Percentiles rank a stretch among this genome's conserved stretches.
phyloP scores from a whole-genome alignment of 1,140 invertebrate species.

The Trichonephila clavipes region DNA sequence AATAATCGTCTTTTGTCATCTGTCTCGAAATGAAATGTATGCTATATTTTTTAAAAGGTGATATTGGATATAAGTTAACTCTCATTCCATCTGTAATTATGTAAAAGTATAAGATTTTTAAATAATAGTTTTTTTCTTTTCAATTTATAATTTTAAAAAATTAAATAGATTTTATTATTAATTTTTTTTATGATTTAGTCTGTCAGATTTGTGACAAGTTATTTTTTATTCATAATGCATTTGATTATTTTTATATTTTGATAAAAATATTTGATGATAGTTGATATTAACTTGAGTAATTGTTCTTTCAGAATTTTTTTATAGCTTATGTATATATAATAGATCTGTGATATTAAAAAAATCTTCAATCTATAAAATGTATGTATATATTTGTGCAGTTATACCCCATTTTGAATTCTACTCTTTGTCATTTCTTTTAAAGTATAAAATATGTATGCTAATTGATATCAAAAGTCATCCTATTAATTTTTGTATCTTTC shows the following conservation, averaged over 20 bases:
- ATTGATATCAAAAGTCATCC: background rate
- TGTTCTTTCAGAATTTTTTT: background rate
- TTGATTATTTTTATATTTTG: too few relatives aligned
- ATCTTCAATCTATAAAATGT: background rate
- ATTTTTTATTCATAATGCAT: background rate
- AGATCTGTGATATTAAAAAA: constrained; percentile 20
- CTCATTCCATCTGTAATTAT: too few relatives aligned
- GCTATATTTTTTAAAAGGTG: too few relatives aligned
- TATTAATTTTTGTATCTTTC: background rate
- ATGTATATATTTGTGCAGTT: background rate
- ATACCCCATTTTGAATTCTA: background rate
- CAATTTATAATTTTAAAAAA: background rate
- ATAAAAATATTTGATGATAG: background rate
- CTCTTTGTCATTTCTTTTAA: background rate
- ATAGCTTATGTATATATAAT: constrained; percentile 21
- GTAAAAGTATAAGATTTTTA: too few relatives aligned
- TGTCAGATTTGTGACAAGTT: background rate
- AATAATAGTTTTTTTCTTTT: too few relatives aligned
- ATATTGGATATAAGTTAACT: too few relatives aligned
- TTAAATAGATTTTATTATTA: background rate
- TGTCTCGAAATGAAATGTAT: too few relatives aligned
- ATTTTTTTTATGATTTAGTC: background rate
- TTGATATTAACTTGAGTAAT: background rate
- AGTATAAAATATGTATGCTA: background rate
- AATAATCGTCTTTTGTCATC: too few relatives aligned